Evolutionary conservation across 2,113 vertebrate species (phyloP).

Genomic region (Zootoca vivipara): DNA sequence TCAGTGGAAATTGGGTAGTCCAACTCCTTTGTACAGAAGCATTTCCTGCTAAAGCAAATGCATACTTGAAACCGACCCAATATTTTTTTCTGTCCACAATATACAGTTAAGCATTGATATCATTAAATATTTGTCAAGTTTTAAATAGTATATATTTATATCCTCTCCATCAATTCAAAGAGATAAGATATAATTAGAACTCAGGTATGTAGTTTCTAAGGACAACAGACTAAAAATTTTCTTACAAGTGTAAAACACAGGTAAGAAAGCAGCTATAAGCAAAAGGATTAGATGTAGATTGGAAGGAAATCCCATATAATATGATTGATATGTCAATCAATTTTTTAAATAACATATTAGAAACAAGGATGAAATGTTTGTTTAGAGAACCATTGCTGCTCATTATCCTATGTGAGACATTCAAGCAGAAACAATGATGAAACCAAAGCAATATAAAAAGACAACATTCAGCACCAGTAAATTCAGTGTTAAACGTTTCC

Average conservation of each 20-base stretch:
- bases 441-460: constrained; percentile 40
- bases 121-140: background rate
- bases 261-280: background rate
- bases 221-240: accelerated
- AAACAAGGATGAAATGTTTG: constrained; percentile 1
- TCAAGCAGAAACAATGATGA: constrained; percentile 43
- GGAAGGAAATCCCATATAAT: constrained; percentile 16
- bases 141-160: background rate
- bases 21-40: too few relatives aligned
- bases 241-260: background rate
- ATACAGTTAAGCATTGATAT: background rate
- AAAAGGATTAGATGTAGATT: background rate
- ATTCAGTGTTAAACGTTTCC: constrained; percentile 31
- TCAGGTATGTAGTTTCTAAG: background rate
- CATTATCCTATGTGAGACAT: constrained; percentile 33
- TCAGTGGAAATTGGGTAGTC: too few relatives aligned
- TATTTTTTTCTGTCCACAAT: background rate
- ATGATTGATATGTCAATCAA: background rate
- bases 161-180: too few relatives aligned
- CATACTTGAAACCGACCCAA: too few relatives aligned
- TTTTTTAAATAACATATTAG: background rate
- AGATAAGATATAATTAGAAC: background rate
- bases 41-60: too few relatives aligned
- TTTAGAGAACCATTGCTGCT: constrained; percentile 14
- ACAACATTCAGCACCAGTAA: constrained; percentile 29